Evolutionary conservation across 2,797 vertebrate species (phyloP).

Genomic region (Sitta carolinensis): DNA sequence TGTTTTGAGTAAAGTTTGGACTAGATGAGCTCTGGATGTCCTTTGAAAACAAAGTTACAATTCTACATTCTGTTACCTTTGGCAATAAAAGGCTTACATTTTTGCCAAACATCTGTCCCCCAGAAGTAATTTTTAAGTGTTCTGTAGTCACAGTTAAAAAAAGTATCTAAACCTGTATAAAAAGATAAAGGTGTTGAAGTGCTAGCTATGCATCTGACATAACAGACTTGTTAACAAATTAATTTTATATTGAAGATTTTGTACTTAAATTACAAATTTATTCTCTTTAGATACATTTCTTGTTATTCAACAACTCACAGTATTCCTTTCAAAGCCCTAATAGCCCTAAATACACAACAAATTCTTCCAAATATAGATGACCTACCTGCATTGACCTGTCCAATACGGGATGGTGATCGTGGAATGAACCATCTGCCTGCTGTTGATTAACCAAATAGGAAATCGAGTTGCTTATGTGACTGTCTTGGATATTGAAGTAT

Average conservation of each 20-base stretch:
- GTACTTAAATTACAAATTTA: not conserved
- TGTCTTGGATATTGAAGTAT: slow-evolving; percentile 56
- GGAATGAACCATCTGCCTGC: slow-evolving; percentile 56
- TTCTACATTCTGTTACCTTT: not conserved
- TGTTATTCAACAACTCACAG: not conserved
- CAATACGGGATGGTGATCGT: slow-evolving; percentile 65
- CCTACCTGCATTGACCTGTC: slow-evolving; percentile 72
- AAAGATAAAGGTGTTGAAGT: not conserved
- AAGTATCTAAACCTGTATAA: not conserved
- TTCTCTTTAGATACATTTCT: not conserved
- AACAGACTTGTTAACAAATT: not conserved
- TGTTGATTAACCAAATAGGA: slow-evolving; percentile 71
- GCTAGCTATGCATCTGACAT: not conserved
- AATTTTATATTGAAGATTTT: not conserved
- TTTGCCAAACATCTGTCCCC: not conserved
- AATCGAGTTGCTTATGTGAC: slow-evolving; percentile 58
- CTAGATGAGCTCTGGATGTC: not conserved
- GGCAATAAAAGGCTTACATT: not conserved
- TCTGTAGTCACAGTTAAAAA: not conserved
- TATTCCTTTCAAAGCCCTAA: not conserved
- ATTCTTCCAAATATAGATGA: not conserved
- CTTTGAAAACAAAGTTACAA: not conserved
- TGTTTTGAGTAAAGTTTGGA: not conserved
- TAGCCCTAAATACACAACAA: not conserved
- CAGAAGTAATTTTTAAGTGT: not conserved